Evolutionary conservation across 1,140 invertebrate species (phyloP).

Genomic region (Uloborus diversus): DNA sequence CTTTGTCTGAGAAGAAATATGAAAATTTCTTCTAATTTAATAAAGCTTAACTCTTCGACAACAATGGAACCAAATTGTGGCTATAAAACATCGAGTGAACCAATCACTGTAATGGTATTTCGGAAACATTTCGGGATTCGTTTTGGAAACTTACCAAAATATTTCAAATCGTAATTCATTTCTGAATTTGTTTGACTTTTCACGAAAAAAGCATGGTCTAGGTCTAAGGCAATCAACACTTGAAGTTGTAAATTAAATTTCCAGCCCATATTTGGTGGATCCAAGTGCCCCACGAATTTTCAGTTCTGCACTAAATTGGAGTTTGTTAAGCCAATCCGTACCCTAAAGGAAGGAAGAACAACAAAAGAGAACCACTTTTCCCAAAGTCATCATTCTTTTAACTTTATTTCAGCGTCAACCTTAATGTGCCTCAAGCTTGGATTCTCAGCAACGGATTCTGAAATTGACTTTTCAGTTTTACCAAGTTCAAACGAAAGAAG

Average conservation of each 20-base stretch:
- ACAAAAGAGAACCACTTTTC: constrained; percentile 20
- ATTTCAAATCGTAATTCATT: too few species aligned
- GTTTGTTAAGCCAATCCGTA: constrained; percentile 27
- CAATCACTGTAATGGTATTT: too few species aligned
- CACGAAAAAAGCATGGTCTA: too few species aligned
- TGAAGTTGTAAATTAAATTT: constrained; percentile 23
- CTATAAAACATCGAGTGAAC: too few species aligned
- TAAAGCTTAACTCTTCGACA: too few species aligned
- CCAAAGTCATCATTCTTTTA: constrained; percentile 34
- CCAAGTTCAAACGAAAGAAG: neutral
- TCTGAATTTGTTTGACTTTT: too few species aligned
- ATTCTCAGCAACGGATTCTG: constrained; percentile 29
- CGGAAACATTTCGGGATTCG: too few species aligned
- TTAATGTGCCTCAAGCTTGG: constrained; percentile 7
- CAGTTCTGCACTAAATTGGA: neutral
- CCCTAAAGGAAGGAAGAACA: constrained; percentile 3
- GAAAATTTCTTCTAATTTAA: too few species aligned
- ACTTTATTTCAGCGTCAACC: constrained; percentile 35
- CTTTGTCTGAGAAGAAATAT: too few species aligned
- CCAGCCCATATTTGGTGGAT: constrained; percentile 9
- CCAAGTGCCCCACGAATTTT: neutral
- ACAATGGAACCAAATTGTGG: too few species aligned
- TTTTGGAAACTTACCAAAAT: too few species aligned
- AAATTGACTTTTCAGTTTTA: constrained; percentile 39
- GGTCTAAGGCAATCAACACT: neutral